phyloP scores from a whole-genome alignment of 2,888 invertebrate genomes.

The Dasysyrphus tricinctus region DNA sequence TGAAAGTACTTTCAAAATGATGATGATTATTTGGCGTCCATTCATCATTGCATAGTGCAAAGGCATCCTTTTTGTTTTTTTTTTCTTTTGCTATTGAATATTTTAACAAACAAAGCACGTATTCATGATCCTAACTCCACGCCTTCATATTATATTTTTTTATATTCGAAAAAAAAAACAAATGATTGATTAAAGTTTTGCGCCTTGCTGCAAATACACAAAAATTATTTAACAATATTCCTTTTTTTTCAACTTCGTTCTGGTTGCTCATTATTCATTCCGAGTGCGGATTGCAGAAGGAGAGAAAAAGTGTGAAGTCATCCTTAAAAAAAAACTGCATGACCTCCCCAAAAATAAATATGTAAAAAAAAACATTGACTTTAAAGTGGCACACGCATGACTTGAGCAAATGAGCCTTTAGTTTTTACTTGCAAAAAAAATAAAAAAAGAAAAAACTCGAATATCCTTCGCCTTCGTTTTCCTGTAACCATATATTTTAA shows the following conservation, averaged over 20 bases:
- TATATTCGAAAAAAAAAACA: conserved; percentile 16
- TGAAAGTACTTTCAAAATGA: conserved; percentile 57
- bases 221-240: conserved; percentile 48
- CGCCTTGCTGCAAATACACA: conserved; percentile 47
- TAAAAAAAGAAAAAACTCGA: conserved; percentile 5
- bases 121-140: conserved; percentile 43
- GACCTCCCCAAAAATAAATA: conserved; percentile 33
- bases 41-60: conserved; percentile 53
- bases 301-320: conserved; percentile 37
- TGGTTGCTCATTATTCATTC: conserved; percentile 41
- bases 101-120: conserved; percentile 56
- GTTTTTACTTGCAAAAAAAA: conserved; percentile 34
- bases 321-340: conserved; percentile 34
- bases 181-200: conserved; percentile 63
- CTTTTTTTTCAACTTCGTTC: background rate
- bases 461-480: conserved; percentile 65
- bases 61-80: conserved; percentile 43
- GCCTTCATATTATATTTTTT: background rate
- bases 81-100: conserved; percentile 29
- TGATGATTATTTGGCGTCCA: conserved; percentile 65
- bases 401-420: conserved; percentile 65
- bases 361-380: conserved; percentile 26
- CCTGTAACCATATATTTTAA: conserved; percentile 14
- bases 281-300: conserved; percentile 4
- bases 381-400: conserved; percentile 74